These are phyloP conservation scores for Orcinus orca DNA, from an alignment of 2,113 vertebrate species.

Conservation along the genomic window DNA sequence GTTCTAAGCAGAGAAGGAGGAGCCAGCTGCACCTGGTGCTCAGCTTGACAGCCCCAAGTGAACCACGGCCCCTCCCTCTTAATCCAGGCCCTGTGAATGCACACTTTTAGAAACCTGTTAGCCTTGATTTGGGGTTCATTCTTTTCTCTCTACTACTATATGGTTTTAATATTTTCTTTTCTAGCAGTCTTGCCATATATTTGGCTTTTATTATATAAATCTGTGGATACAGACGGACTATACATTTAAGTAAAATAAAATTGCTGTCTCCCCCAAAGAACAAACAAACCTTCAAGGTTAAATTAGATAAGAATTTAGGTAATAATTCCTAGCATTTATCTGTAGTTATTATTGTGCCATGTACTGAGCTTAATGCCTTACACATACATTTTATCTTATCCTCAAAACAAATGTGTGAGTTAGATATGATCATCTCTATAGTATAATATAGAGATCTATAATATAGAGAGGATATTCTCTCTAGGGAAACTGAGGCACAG, in stretches of 20 bases:
- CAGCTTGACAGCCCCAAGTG: background rate
- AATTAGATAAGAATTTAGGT: background rate
- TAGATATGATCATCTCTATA: background rate
- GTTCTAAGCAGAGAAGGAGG: background rate
- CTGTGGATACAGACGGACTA: background rate
- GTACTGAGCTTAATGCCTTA: background rate
- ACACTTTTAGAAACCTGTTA: background rate
- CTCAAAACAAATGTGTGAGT: background rate
- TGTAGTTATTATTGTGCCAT: background rate
- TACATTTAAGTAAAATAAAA: constrained; percentile 5
- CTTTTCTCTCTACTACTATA: background rate
- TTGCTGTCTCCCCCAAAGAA: background rate
- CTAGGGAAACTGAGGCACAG: background rate
- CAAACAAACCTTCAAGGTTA: background rate
- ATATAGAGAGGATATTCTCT: background rate
- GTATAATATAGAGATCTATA: no score
- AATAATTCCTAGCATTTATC: background rate
- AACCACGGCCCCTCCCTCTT: background rate
- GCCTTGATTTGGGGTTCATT: background rate
- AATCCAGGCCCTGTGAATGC: background rate
- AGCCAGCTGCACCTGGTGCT: background rate
- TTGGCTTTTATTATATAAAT: background rate
- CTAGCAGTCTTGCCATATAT: background rate
- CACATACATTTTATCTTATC: background rate
- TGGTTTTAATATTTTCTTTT: background rate